Evolutionary conservation across 2,113 vertebrate genomes (phyloP), one percentile per base, ranked within the genome.

Genomic region (Monopterus albus): DNA sequence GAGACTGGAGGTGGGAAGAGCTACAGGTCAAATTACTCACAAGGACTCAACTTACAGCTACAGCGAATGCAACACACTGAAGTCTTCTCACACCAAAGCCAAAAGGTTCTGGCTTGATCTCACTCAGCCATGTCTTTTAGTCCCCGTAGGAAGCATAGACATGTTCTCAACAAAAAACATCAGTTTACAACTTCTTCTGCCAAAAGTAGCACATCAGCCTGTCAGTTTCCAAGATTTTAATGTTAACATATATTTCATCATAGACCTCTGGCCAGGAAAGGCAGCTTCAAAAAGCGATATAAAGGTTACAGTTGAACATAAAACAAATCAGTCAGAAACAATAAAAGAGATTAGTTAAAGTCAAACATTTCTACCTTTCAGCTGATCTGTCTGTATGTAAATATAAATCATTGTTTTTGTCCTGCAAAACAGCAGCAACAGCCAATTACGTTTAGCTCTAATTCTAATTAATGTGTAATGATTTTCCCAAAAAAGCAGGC

Each of bases 371-470:
- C 23, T 25, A 6, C n/a, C n/a, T 14, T 1, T n/a, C n/a, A n/a
- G n/a, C n/a, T n/a, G n/a, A n/a, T n/a, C 4, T 29, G 14, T 47
- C 14, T 21, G n/a, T 33, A 15, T 26, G 10, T n/a, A 11, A 26
- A 3, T 6, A 18, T 26, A 18, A n/a, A 0, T 42, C 3, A 18
- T 57, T 31, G 31, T 9, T 21, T 39, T 28, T n/a, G 7, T 17
- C 26, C 56, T 45, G 56, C 13, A 42, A 49, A 77, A 31, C 10
- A 36, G 39, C 25, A 18, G 20, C 28, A 35, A 7, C 28, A 23
- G 31, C 33, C 21, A 14, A 36, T 21, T 42, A 67, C 72, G 46
- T 33, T 36, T 63, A 45, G 5, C 28, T 68, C 21, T 46, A 46
- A 69, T 12, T 29, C 7, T 63, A 33, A 11, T 18, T 66, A 21